Evolutionary conservation across 1,140 invertebrate genomes (phyloP).

Genomic region (Hirudo medicinalis): DNA sequence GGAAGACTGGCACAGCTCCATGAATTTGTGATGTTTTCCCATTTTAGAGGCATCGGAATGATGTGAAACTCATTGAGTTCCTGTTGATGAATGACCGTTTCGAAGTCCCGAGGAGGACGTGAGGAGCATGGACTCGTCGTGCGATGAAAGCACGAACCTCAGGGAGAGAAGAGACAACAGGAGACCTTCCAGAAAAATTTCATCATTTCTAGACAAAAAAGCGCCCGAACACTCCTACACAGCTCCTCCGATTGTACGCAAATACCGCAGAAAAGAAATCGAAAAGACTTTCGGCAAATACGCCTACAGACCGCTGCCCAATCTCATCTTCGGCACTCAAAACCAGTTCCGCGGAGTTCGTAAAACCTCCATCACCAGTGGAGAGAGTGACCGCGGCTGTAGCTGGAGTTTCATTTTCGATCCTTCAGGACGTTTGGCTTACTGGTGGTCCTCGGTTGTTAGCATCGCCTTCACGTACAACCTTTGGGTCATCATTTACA

Average conservation of each 20-base stretch:
- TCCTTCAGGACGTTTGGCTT: conserved; percentile 39
- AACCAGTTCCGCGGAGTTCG: not conserved
- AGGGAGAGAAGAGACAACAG: conserved; percentile 10
- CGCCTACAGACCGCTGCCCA: not conserved
- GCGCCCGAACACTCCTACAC: no score
- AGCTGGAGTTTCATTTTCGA: conserved; percentile 51
- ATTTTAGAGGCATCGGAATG: no score
- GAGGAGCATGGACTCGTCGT: not conserved
- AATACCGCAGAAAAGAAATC: conserved; percentile 7
- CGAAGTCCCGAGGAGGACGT: not conserved
- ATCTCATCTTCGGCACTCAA: not conserved
- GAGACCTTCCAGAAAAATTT: not conserved
- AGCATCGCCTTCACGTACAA: conserved; percentile 96
- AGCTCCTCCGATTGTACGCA: not conserved
- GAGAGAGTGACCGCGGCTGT: conserved; percentile 31
- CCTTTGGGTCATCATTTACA: conserved; percentile 52
- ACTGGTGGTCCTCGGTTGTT: conserved; percentile 56
- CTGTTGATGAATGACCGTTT: not conserved
- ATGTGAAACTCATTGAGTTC: no score
- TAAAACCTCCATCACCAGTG: not conserved
- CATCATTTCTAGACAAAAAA: no score
- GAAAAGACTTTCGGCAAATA: conserved; percentile 10
- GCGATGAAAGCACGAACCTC: conserved; percentile 8
- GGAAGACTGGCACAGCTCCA: no score
- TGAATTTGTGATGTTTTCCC: no score